Conservation (phyloP, 2,113 vertebrate genomes). For the Myiozetetes cayanensis region DNA sequence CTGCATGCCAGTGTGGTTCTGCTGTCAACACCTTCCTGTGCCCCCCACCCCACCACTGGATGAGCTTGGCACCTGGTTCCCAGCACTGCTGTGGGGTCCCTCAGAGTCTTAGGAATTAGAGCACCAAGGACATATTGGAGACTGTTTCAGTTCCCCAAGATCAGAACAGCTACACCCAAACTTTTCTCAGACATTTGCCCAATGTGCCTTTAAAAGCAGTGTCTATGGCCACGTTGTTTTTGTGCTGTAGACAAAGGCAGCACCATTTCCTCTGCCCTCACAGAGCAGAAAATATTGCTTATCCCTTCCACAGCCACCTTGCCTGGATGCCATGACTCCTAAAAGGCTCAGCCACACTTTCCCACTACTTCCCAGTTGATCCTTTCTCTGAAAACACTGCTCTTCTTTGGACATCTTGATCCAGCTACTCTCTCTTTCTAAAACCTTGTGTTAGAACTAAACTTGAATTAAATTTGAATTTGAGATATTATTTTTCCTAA, state of each 20-base stretch:
- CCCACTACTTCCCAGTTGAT: not conserved
- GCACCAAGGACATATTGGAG: fast-evolving
- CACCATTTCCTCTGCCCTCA: not conserved
- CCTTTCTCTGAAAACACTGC: not conserved
- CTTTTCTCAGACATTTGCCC: not conserved
- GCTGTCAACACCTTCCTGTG: not conserved
- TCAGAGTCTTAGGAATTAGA: not conserved
- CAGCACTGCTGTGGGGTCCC: fast-evolving
- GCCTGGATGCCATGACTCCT: not conserved
- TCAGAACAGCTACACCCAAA: not conserved
- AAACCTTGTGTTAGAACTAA: not conserved
- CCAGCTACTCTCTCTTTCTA: not conserved
- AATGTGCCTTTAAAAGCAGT: not conserved
- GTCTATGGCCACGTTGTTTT: not conserved
- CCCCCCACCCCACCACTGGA: not conserved
- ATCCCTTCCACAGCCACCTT: not conserved
- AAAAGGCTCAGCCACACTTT: not conserved
- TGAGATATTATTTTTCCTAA: not conserved
- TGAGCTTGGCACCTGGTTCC: not conserved
- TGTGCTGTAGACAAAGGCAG: not conserved
- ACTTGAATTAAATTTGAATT: not conserved
- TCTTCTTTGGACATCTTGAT: not conserved
- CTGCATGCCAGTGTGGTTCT: not conserved
- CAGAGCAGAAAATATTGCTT: not conserved
- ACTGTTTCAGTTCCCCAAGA: not conserved